Conservation (phyloP, 2,113 vertebrate genomes). For the Callorhinus ursinus region DNA sequence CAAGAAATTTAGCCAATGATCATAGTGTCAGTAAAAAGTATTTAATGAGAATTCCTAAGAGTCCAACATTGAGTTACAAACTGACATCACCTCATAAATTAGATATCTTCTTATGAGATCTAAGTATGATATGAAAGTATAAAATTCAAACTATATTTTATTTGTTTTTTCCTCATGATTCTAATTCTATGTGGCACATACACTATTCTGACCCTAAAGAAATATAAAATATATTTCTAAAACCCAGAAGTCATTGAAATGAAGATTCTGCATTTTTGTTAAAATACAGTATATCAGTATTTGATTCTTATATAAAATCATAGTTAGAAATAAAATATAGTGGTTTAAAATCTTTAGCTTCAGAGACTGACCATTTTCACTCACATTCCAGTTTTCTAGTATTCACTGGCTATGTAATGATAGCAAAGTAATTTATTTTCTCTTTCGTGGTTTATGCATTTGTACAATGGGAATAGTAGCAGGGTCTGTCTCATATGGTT, state of each 20-base stretch:
- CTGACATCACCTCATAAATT: neutral
- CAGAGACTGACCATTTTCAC: neutral
- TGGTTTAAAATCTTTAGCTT: neutral
- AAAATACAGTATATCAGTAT: neutral
- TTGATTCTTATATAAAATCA: neutral
- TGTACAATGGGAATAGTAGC: neutral
- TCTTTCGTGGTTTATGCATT: neutral
- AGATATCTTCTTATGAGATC: neutral
- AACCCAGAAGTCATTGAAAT: neutral
- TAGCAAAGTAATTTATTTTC: neutral
- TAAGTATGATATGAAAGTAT: neutral
- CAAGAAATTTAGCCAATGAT: neutral
- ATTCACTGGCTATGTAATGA: neutral
- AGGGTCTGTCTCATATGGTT: neutral
- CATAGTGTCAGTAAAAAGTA: neutral
- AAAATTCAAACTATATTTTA: neutral
- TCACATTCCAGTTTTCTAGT: neutral
- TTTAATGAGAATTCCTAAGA: neutral
- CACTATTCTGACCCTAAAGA: neutral
- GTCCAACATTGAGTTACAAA: neutral
- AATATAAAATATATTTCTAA: neutral
- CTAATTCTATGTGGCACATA: neutral
- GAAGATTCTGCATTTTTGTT: neutral
- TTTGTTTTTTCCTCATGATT: slow-evolving; percentile 21
- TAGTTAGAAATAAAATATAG: neutral